These are phyloP conservation scores for Macrochelys suwanniensis DNA, from an alignment of 2,797 vertebrate genomes.

Conservation along the genomic window DNA sequence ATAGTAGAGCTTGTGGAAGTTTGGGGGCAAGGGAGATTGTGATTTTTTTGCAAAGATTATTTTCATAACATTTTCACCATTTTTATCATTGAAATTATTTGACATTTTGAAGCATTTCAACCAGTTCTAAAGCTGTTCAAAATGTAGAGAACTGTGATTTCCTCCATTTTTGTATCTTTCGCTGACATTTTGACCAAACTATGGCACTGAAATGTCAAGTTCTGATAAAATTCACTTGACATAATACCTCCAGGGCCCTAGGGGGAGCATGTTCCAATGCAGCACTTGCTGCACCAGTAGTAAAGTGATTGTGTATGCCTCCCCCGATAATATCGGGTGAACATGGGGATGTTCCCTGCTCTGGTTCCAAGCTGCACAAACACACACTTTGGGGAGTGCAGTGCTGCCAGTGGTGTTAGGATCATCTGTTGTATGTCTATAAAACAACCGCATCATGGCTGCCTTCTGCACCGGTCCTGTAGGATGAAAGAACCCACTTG, in stretches of 20 bases:
- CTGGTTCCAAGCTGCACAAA: not conserved
- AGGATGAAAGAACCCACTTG: not conserved
- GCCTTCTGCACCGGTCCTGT: not conserved
- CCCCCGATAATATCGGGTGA: not conserved
- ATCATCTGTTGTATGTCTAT: not conserved
- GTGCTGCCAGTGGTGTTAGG: not conserved
- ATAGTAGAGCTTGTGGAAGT: not conserved
- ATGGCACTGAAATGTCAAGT: not conserved
- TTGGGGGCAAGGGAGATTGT: not conserved
- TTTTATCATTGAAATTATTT: not conserved
- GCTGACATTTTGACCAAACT: not conserved
- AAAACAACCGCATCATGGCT: not conserved
- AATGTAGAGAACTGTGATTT: not conserved
- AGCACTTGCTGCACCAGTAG: not conserved
- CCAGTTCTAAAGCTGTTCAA: not conserved
- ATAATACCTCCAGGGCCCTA: not conserved
- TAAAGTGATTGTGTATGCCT: not conserved
- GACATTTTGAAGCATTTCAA: not conserved
- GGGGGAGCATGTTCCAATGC: not conserved
- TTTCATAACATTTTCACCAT: not conserved
- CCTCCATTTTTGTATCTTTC: not conserved
- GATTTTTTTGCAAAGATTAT: not conserved
- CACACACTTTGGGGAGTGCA: rapidly evolving
- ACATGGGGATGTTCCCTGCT: not conserved
- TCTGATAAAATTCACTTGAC: not conserved